Base-by-base conservation (phyloP, 2,113 vertebrate species). In the Phalacrocorax aristotelis region DNA sequence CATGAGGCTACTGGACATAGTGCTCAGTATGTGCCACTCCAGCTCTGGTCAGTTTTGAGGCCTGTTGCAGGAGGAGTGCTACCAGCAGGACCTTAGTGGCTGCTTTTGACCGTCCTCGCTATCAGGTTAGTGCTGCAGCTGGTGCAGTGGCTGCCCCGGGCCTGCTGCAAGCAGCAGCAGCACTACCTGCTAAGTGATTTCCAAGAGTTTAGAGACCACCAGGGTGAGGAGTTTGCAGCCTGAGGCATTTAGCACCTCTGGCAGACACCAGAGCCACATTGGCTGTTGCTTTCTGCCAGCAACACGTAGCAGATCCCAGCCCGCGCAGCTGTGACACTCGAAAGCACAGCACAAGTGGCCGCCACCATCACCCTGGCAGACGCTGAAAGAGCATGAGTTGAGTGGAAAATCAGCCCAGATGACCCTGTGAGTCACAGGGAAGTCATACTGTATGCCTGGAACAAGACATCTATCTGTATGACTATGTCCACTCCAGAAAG, bases 211-310 rank as follows among this genome's bases (percentile, higher is more conserved):
- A 20, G 36, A 49, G 44, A 46, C 44, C 68, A 13, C 36, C 27
- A 25, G 0, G 0, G 10, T 4, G 11, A 57, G 57, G 13, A 51
- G 14, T 64, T 70, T 4, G 2, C 26, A 40, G 48, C 15, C 29
- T 3, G 13, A 30, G 34, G n/a, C 7, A 9, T 57, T 57, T 10
- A 25, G 25, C 32, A 19, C 51, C 36, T 79, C 57, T 36, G n/a
- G 36, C 17, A 20, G 40, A 15, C 3, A 4, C 58, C 58, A 65
- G 44, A 79, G 22, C 27, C n/a, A 70, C 48, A 26, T 26, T 2
- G 0, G 25, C 49, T 44, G 27, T 40, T n/a, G 30, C 52, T 51
- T 44, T 38, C 51, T 8, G 2, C 38, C 64, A 62, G 62, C 38
- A 40, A 30, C 1, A 1, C 9, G 60, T 16, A 26, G 38, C 34